Evolutionary conservation across 2,888 invertebrate genomes (phyloP).

Genomic region (Heliconius aoede): DNA sequence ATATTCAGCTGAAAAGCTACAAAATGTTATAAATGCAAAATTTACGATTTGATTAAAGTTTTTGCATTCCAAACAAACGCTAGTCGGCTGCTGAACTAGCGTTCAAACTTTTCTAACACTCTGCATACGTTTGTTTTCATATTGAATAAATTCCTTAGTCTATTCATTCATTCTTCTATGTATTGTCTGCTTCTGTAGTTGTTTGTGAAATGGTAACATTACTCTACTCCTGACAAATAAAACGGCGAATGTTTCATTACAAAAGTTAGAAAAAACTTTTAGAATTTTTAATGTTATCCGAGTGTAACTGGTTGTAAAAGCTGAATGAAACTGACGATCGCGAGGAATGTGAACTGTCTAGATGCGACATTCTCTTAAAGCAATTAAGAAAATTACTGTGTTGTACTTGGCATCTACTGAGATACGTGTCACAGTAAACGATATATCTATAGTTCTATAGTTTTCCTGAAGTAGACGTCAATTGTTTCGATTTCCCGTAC

Average conservation of each 20-base stretch:
- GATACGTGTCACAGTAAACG: neutral
- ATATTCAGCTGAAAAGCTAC: slow-evolving; percentile 28
- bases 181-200: slow-evolving; percentile 41
- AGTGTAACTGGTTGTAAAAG: slow-evolving; percentile 32
- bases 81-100: slow-evolving; percentile 36
- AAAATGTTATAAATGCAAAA: slow-evolving; percentile 35
- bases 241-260: slow-evolving; percentile 40
- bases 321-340: slow-evolving; percentile 19
- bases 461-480: no score
- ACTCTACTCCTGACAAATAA: slow-evolving; percentile 41
- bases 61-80: slow-evolving; percentile 34
- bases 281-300: slow-evolving; percentile 32
- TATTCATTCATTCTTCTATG: slow-evolving; percentile 34
- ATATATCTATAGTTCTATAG: no score
- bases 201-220: slow-evolving; percentile 39
- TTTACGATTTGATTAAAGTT: slow-evolving; percentile 37
- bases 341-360: slow-evolving; percentile 1
- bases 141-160: slow-evolving; percentile 45
- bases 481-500: no score
- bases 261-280: slow-evolving; percentile 26
- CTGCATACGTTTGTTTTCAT: slow-evolving; percentile 41
- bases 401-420: neutral
- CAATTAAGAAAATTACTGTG: neutral
- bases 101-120: slow-evolving; percentile 46
- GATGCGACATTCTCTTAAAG: neutral